Evolutionary conservation across 2,113 vertebrate species (phyloP).

Genomic region (Urocolius indicus): DNA sequence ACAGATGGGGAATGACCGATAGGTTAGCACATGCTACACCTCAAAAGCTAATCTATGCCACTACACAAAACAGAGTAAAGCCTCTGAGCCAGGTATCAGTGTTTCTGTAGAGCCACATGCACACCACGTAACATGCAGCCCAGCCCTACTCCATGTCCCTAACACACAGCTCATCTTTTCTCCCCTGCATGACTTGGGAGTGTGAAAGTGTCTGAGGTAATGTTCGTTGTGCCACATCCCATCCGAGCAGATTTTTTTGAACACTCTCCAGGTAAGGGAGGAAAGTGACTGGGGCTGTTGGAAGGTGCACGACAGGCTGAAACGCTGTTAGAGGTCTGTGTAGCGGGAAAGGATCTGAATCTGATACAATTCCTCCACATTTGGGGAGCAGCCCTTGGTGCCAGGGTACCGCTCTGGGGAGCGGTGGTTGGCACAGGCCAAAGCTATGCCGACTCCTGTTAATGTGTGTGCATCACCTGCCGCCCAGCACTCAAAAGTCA

Average conservation of each 20-base stretch:
- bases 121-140: not conserved
- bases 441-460: not conserved
- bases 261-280: not conserved
- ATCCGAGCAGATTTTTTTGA: not conserved
- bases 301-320: not conserved
- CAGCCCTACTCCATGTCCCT: not conserved
- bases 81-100: not conserved
- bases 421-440: accelerated
- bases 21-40: accelerated
- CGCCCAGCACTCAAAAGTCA: accelerated
- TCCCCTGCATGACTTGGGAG: not conserved
- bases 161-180: not conserved
- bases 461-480: not conserved
- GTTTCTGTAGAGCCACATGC: not conserved
- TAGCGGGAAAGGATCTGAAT: not conserved
- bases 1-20: not conserved
- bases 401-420: not conserved
- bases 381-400: not conserved
- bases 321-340: not conserved
- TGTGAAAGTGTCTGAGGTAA: not conserved
- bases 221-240: not conserved
- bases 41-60: not conserved
- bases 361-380: not conserved
- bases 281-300: not conserved
- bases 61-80: not conserved